phyloP scores from a whole-genome alignment of 2,888 invertebrate species.

The Tachystola acroxantha region DNA sequence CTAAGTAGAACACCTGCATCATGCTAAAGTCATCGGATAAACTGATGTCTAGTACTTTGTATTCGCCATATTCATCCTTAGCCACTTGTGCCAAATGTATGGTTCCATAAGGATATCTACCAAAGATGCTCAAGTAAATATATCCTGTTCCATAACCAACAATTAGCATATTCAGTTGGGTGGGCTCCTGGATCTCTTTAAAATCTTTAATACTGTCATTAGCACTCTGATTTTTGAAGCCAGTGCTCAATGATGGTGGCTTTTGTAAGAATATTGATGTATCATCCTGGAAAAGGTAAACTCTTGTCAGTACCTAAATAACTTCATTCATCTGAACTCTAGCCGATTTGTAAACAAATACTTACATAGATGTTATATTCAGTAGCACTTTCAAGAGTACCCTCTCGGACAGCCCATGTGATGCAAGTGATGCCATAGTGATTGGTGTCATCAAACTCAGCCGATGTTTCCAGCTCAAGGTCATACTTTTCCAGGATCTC shows the following conservation, averaged over 20 bases:
- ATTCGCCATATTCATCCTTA: conserved; percentile 73
- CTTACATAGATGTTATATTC: conserved; percentile 68
- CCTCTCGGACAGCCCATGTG: conserved; percentile 81
- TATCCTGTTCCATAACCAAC: conserved; percentile 87
- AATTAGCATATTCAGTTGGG: conserved; percentile 85
- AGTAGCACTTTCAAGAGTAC: conserved; percentile 58
- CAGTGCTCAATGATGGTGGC: conserved; percentile 69
- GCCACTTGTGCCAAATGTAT: conserved; percentile 79
- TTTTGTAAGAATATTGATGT: conserved; percentile 76
- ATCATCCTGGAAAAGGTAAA: conserved; percentile 65
- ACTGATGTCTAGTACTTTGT: conserved; percentile 81
- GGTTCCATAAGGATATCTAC: conserved; percentile 88
- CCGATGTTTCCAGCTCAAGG: conserved; percentile 52
- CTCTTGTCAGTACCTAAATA: too few relatives aligned
- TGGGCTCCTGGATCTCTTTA: conserved; percentile 79
- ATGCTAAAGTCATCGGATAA: conserved; percentile 84
- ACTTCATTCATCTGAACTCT: too few relatives aligned
- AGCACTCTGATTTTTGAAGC: conserved; percentile 67
- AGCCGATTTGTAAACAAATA: too few relatives aligned
- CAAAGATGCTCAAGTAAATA: conserved; percentile 88
- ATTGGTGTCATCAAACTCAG: conserved; percentile 65
- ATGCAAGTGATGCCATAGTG: conserved; percentile 84
- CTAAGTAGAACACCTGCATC: conserved; percentile 81
- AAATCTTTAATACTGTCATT: conserved; percentile 78
- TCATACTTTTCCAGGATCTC: conserved; percentile 83